A percentile compares a stretch with the other conserved stretches of the same genome.
Conservation (phyloP, 2,797 vertebrate genomes). For the Clarias laeviceps region DNA sequence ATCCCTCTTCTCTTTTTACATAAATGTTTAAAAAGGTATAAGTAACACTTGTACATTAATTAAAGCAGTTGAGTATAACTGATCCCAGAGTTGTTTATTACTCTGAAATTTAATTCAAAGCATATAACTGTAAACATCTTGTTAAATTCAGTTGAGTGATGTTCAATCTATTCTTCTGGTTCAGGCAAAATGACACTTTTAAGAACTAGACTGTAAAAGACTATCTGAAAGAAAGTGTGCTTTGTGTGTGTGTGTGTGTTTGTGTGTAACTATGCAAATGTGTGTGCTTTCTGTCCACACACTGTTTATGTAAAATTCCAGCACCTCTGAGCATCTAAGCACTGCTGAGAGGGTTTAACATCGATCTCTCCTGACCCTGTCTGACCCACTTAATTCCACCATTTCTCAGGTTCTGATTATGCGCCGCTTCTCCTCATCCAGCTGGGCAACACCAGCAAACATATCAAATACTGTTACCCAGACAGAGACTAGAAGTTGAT, state of each 20-base stretch:
- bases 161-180: constrained; percentile 67
- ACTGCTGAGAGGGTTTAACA: constrained; percentile 69
- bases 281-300: constrained; percentile 56
- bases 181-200: constrained; percentile 46
- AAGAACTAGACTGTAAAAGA: constrained; percentile 35
- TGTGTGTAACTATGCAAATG: neutral
- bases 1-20: constrained; percentile 55
- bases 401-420: constrained; percentile 73
- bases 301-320: constrained; percentile 58
- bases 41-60: constrained; percentile 63
- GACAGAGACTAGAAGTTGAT: constrained; percentile 62
- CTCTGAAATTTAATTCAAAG: constrained; percentile 52
- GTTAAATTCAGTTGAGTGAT: constrained; percentile 75
- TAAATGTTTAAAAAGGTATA: constrained; percentile 65
- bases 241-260: constrained; percentile 36
- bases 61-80: constrained; percentile 66
- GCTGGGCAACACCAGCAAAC: constrained; percentile 63
- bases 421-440: constrained; percentile 59
- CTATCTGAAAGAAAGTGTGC: constrained; percentile 34
- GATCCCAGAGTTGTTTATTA: constrained; percentile 62
- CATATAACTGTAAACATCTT: constrained; percentile 73
- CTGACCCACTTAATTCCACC: constrained; percentile 72
- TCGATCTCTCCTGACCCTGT: constrained; percentile 73
- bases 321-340: constrained; percentile 60
- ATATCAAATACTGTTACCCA: constrained; percentile 72